Conservation (phyloP, 2,888 invertebrate species). For the Cremastobaeus sp. region DNA sequence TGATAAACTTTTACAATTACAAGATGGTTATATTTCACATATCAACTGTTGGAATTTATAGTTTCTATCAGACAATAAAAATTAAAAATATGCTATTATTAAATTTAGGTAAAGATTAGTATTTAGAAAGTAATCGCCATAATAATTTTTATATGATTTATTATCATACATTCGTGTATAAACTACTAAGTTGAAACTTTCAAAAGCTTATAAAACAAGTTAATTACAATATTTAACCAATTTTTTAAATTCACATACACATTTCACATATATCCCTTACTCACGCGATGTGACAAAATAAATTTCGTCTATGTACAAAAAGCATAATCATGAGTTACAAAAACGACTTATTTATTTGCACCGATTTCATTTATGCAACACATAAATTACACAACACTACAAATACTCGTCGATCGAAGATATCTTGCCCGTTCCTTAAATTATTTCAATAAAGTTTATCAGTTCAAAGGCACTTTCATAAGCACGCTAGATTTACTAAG, state of each 20-base stretch:
- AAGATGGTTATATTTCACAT: too few relatives aligned
- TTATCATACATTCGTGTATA: too few relatives aligned
- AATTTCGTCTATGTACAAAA: conserved; percentile 40
- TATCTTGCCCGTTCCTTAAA: neutral
- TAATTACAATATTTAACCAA: too few relatives aligned
- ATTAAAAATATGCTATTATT: too few relatives aligned
- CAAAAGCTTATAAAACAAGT: conserved; percentile 7
- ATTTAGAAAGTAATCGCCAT: too few relatives aligned
- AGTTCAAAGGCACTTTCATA: conserved; percentile 31
- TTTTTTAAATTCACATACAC: conserved; percentile 39
- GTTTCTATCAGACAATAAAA: too few relatives aligned
- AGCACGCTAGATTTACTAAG: neutral
- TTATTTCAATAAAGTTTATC: conserved; percentile 25
- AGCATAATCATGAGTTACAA: conserved; percentile 14
- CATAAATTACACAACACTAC: neutral
- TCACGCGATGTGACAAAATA: conserved; percentile 21
- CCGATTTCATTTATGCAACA: conserved; percentile 14
- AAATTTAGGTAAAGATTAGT: too few relatives aligned
- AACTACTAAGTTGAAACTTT: too few relatives aligned
- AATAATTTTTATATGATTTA: too few relatives aligned
- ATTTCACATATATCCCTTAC: conserved; percentile 28
- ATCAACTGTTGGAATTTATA: too few relatives aligned
- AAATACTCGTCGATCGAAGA: neutral
- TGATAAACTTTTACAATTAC: too few relatives aligned
- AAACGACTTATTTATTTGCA: neutral